phyloP scores from a whole-genome alignment of 2,797 vertebrate genomes.

The Paramormyrops hopkinsi region DNA sequence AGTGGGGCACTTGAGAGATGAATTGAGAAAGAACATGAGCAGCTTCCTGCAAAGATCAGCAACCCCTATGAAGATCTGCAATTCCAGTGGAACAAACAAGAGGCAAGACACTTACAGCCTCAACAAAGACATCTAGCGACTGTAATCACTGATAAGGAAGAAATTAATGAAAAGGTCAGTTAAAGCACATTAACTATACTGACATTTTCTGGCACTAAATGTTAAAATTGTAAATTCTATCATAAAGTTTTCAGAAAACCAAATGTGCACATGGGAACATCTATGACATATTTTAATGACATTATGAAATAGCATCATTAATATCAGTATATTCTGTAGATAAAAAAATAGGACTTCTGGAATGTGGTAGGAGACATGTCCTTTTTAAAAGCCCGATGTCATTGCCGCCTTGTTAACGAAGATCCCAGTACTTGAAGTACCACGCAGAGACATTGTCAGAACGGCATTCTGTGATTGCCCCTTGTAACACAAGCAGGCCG shows the following conservation, averaged over 20 bases:
- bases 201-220: not conserved
- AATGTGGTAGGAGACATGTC: not conserved
- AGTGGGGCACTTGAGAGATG: not conserved
- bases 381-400: not conserved
- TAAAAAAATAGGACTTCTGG: not conserved
- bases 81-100: not conserved
- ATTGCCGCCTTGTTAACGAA: not conserved
- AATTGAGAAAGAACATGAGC: not conserved
- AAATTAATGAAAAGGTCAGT: not conserved
- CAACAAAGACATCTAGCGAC: not conserved
- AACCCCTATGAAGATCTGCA: not conserved
- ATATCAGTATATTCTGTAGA: not conserved
- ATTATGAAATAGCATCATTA: not conserved
- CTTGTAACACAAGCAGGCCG: not conserved
- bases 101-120: not conserved
- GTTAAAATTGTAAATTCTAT: not conserved
- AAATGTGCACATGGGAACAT: not conserved
- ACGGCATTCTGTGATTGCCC: not conserved
- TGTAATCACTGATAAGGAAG: not conserved
- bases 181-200: not conserved
- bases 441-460: not conserved
- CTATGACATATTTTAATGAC: not conserved
- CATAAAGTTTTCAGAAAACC: not conserved
- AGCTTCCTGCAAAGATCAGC: not conserved
- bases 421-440: not conserved